A percentile compares a stretch with the other conserved stretches of the same genome.
phyloP scores from a whole-genome alignment of 2,113 vertebrate genomes.

The Phylloscopus trochilus region DNA sequence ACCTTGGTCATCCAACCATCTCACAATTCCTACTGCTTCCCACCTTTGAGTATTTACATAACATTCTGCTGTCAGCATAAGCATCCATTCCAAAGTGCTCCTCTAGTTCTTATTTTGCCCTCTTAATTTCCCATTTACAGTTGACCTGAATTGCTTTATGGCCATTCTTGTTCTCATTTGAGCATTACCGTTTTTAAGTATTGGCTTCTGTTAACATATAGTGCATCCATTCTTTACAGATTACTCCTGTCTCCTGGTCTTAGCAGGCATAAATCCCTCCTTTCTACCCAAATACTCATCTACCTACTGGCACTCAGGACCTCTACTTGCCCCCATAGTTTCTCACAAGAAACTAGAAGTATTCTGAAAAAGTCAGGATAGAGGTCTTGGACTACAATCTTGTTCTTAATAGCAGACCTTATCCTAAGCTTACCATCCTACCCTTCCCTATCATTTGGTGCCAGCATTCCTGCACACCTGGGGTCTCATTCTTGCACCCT shows the following conservation, averaged over 20 bases:
- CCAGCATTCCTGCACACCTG: neutral
- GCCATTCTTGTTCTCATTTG: neutral
- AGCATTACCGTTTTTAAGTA: neutral
- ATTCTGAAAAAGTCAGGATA: neutral
- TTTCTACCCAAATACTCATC: neutral
- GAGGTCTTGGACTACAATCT: neutral
- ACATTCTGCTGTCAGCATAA: neutral
- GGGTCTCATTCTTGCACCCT: neutral
- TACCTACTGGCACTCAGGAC: neutral
- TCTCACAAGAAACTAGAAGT: neutral
- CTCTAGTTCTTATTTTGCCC: neutral
- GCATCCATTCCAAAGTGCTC: neutral
- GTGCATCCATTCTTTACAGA: neutral
- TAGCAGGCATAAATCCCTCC: neutral
- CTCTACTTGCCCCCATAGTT: neutral
- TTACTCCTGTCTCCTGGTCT: neutral
- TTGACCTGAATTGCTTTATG: neutral
- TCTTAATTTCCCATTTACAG: neutral
- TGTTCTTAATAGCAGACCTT: neutral
- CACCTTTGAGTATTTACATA: neutral
- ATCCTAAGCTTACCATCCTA: neutral
- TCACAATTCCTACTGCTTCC: neutral
- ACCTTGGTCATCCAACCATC: neutral
- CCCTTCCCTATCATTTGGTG: neutral
- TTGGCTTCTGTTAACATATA: neutral